Evolutionary conservation across 2,888 invertebrate species (phyloP).

Genomic region (Andricus quercusramuli): DNA sequence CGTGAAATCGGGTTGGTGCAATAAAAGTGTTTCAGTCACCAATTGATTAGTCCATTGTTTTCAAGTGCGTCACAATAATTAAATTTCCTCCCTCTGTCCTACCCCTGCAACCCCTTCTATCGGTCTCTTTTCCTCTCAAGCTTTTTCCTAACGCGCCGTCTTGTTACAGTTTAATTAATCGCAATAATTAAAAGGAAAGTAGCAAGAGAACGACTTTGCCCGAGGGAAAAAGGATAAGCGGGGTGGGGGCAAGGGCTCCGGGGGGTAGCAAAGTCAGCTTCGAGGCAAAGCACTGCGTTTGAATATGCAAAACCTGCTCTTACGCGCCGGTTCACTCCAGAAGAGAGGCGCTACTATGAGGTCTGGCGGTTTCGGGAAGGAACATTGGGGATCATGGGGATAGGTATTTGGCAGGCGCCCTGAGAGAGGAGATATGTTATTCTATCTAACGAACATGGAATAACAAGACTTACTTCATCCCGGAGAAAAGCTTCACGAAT

Average conservation of each 20-base stretch:
- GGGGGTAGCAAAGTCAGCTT: constrained; percentile 55
- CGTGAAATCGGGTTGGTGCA: not conserved
- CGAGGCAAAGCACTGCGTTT: constrained; percentile 62
- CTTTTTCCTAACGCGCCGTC: constrained; percentile 57
- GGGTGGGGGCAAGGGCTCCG: not conserved
- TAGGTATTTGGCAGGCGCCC: constrained; percentile 11
- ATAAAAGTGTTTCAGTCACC: not conserved
- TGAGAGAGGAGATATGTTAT: constrained; percentile 55
- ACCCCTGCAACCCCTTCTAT: constrained; percentile 1
- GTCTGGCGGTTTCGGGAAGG: constrained; percentile 44
- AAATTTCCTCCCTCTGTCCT: constrained; percentile 49
- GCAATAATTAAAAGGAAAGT: constrained; percentile 75
- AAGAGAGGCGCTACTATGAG: constrained; percentile 39
- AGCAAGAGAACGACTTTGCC: constrained; percentile 50
- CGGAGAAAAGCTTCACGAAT: constrained; percentile 15
- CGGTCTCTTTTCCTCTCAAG: constrained; percentile 25
- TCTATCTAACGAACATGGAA: constrained; percentile 54
- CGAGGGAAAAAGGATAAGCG: constrained; percentile 11
- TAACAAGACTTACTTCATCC: constrained; percentile 52
- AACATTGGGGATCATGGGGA: constrained; percentile 36
- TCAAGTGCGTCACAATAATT: constrained; percentile 50
- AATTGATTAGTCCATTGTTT: constrained; percentile 47
- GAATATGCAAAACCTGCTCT: constrained; percentile 69
- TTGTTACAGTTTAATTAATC: constrained; percentile 75
- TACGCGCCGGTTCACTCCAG: constrained; percentile 41